A percentile compares a stretch with the other conserved stretches of the same genome.
Evolutionary conservation across 2,113 vertebrate genomes (phyloP).

Genomic region (Ascaphus truei): DNA sequence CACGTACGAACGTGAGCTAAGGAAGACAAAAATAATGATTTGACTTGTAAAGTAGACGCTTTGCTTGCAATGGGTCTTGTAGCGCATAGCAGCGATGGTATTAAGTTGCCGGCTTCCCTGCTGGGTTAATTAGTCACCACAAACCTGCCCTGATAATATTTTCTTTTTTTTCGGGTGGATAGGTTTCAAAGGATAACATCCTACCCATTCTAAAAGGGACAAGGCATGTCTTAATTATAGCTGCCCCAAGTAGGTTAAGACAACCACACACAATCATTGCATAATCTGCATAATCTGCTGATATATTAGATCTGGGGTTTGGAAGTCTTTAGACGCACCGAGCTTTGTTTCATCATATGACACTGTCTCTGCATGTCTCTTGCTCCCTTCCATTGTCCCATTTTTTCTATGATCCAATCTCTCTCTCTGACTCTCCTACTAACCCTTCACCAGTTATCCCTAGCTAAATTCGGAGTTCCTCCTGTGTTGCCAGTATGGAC

Average conservation of each 20-base stretch:
- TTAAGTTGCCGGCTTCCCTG: no score
- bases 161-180: no score
- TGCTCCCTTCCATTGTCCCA: not conserved
- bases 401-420: no score
- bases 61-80: no score
- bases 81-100: no score
- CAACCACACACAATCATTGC: not conserved
- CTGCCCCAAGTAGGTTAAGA: not conserved
- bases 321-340: no score
- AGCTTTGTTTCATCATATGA: constrained; percentile 1
- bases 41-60: no score
- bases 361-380: not conserved
- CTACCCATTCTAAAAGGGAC: no score
- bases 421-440: not conserved
- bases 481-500: constrained; percentile 6
- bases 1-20: constrained; percentile 2
- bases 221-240: not conserved
- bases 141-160: no score
- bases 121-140: no score
- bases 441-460: not conserved
- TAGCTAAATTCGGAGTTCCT: not conserved
- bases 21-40: not conserved
- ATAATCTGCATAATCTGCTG: not conserved
- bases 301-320: not conserved
- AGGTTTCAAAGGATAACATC: no score